phyloP scores from a whole-genome alignment of 1,140 invertebrate genomes.

The Medauroidea extradentata region DNA sequence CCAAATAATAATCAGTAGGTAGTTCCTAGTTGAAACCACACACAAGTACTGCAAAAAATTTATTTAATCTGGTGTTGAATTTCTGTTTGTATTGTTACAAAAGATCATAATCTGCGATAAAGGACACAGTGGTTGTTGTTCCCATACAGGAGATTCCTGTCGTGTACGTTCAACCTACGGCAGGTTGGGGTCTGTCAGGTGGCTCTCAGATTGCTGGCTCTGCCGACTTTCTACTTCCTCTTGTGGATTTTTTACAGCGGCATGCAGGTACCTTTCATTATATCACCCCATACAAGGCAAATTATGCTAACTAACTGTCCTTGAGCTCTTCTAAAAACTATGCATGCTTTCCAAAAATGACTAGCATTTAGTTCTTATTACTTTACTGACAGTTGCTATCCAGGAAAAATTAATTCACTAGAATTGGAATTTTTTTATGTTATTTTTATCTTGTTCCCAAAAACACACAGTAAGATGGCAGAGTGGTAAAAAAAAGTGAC shows the following conservation, averaged over 20 bases:
- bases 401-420: no score
- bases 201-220: conserved; percentile 62
- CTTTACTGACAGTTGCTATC: no score
- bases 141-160: conserved; percentile 68
- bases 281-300: conserved; percentile 7
- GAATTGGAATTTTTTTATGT: no score
- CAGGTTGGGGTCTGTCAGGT: conserved; percentile 67
- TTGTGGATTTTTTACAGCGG: conserved; percentile 78
- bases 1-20: neutral
- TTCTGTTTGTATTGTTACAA: neutral
- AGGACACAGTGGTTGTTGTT: no score
- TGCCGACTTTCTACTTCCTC: conserved; percentile 73
- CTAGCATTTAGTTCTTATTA: no score
- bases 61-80: neutral
- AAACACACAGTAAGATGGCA: no score
- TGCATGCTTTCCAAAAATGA: no score
- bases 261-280: conserved; percentile 58
- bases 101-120: conserved; percentile 12
- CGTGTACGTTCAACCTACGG: conserved; percentile 72
- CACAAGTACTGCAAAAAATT: conserved; percentile 2
- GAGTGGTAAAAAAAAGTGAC: no score
- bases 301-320: neutral
- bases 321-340: no score
- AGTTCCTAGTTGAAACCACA: neutral
- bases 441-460: no score